Evolutionary conservation across 2,888 invertebrate species (phyloP).

Genomic region (Eudemis profundana): DNA sequence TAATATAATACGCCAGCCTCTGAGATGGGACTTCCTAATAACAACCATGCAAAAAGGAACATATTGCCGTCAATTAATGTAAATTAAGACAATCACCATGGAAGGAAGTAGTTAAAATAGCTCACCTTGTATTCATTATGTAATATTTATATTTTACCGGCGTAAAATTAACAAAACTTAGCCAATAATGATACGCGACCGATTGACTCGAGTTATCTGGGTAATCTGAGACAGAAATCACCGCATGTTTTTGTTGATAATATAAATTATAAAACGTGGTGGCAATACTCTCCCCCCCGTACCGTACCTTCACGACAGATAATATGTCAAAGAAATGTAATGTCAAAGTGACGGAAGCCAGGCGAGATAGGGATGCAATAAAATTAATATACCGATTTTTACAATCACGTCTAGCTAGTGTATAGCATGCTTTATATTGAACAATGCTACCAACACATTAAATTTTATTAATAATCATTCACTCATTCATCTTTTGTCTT

Average conservation of each 20-base stretch:
- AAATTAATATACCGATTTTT: constrained; percentile 19
- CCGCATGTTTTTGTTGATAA: constrained; percentile 66
- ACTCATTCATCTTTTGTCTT: constrained; percentile 37
- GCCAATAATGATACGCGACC: constrained; percentile 18
- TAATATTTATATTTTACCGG: constrained; percentile 58
- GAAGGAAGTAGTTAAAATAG: constrained; percentile 60
- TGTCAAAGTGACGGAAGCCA: constrained; percentile 29
- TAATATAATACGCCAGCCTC: constrained; percentile 1
- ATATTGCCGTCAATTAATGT: constrained; percentile 50
- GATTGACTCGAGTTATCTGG: constrained; percentile 45
- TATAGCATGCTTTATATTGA: constrained; percentile 13
- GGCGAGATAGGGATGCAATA: background rate
- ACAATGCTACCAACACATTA: constrained; percentile 26
- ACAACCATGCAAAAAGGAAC: constrained; percentile 23
- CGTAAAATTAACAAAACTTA: constrained; percentile 24
- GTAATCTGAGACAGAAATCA: constrained; percentile 54
- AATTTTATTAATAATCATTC: constrained; percentile 17
- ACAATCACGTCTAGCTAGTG: background rate
- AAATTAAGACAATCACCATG: constrained; percentile 54
- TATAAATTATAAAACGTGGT: constrained; percentile 51
- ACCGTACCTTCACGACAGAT: constrained; percentile 16
- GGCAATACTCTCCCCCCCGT: constrained; percentile 17
- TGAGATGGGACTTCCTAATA: constrained; percentile 8
- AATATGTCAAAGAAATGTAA: constrained; percentile 24
- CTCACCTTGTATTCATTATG: constrained; percentile 76